Evolutionary conservation across 1,140 invertebrate species (phyloP).

Genomic region (Neoseiulus cucumeris): DNA sequence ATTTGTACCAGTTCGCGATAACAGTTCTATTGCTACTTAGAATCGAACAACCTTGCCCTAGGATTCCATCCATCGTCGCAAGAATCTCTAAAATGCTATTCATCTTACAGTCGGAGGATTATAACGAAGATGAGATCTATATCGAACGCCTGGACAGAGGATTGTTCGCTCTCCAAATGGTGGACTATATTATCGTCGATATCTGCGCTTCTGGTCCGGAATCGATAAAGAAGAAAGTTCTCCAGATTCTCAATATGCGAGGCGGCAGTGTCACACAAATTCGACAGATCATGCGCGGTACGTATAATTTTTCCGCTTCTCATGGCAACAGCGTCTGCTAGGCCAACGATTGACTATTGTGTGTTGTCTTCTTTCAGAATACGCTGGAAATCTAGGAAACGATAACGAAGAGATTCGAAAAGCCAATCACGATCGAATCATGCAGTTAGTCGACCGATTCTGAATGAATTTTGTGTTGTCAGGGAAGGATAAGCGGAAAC

Average conservation of each 20-base stretch:
- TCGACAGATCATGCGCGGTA: constrained; percentile 75
- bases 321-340: background rate
- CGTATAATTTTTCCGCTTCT: constrained; percentile 3
- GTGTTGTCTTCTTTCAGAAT: constrained; percentile 41
- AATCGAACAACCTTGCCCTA: background rate
- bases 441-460: constrained; percentile 83
- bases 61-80: constrained; percentile 15
- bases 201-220: constrained; percentile 46
- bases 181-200: constrained; percentile 88
- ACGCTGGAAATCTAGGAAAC: constrained; percentile 82
- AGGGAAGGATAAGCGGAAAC: too few relatives aligned
- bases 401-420: background rate
- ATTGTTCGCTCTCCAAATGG: constrained; percentile 79
- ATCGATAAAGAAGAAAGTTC: constrained; percentile 53
- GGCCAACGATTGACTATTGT: constrained; percentile 15
- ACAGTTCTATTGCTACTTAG: background rate
- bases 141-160: constrained; percentile 71
- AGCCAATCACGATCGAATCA: constrained; percentile 65
- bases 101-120: constrained; percentile 26
- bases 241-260: constrained; percentile 66
- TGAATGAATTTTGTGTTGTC: too few relatives aligned
- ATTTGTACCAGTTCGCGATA: constrained; percentile 13
- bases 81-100: constrained; percentile 15
- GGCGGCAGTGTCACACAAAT: constrained; percentile 84
- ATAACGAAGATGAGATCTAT: constrained; percentile 58